Conservation (phyloP, 2,797 vertebrate species). For the Fringilla coelebs region DNA sequence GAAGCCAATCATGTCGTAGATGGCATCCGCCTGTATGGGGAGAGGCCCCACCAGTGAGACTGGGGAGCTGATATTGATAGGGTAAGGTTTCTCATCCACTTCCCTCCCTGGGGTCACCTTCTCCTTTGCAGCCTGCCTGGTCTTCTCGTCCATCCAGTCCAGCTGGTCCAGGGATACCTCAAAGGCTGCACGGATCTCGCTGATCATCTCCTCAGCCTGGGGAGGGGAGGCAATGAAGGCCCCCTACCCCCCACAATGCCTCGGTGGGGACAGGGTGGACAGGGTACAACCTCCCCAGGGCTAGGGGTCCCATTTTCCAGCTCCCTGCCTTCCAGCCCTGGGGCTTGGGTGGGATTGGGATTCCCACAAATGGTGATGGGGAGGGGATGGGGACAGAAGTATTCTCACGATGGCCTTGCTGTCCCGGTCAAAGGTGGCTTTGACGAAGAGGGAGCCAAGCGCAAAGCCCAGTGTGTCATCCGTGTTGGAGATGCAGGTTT, state of each 20-base stretch:
- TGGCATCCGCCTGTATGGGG: conserved; percentile 86
- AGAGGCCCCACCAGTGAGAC: not conserved
- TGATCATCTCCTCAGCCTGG: conserved; percentile 95
- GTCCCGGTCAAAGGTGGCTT: conserved; percentile 92
- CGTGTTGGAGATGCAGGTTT: conserved; percentile 95
- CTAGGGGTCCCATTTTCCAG: not conserved
- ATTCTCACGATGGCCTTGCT: conserved; percentile 94
- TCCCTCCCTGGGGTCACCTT: conserved; percentile 78
- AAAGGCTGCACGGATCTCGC: conserved; percentile 89
- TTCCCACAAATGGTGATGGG: rapidly evolving
- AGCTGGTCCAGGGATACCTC: conserved; percentile 85
- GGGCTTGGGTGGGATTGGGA: not conserved
- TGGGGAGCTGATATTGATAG: not conserved
- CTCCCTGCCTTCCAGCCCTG: not conserved
- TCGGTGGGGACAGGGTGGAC: not conserved
- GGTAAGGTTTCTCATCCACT: not conserved
- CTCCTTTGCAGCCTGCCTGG: conserved; percentile 88
- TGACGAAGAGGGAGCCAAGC: conserved; percentile 93
- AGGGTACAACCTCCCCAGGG: not conserved
- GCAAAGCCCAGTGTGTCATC: conserved; percentile 96
- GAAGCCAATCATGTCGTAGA: conserved; percentile 98
- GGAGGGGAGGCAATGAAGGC: not conserved
- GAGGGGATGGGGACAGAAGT: not conserved
- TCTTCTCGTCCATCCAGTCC: conserved; percentile 92
- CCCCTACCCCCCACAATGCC: rapidly evolving